Base-by-base conservation (phyloP, 2,888 invertebrate genomes). In the Diplazon laetatorius region DNA sequence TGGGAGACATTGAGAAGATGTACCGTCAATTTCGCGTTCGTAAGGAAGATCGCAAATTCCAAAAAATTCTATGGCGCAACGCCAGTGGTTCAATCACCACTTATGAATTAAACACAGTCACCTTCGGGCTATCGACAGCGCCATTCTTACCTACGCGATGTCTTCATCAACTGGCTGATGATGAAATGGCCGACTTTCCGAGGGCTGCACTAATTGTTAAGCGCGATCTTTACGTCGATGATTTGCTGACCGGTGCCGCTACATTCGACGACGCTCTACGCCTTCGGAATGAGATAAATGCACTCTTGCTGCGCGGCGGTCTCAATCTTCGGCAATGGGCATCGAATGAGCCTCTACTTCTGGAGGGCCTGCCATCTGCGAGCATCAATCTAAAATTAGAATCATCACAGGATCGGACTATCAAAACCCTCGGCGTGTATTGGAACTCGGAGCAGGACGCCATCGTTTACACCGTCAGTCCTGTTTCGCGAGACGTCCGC, bases 31-130 rank as follows among this genome's bases (percentile, higher is more conserved):
- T 85, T 20, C 20, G 50, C n/a, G 73, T 78, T 4, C 48, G 20
- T 2, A 42, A 66, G 14, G 57, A 76, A 1, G 76, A 80, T 25
- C n/a, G 74, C 9, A 14, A 30, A 10, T 78, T 52, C 16, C 84
- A 85, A 14, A 50, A 82, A 18, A 85, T 87, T 16, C 12, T 87
- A 0, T 87, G 86, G 87, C 63, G 84, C 5, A 37, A 66, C 10
- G 52, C 77, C 25, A 4, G 14, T 1, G 35, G 63, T 5, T 57
- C 68, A 2, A 25, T 78, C 1, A 63, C 63, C 18, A 35, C 10
- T 1, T 83, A 66, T 22, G 35, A 78, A 30, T 25, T 75, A 8
- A 68, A 59, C 20, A 77, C 77, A 1, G 66, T 72, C 5, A 78
- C 74, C n/a, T 78, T 74, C 6, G 30, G 30, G 30, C 69, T 65